Conservation (phyloP, 2,113 vertebrate genomes). For the Daubentonia madagascariensis region DNA sequence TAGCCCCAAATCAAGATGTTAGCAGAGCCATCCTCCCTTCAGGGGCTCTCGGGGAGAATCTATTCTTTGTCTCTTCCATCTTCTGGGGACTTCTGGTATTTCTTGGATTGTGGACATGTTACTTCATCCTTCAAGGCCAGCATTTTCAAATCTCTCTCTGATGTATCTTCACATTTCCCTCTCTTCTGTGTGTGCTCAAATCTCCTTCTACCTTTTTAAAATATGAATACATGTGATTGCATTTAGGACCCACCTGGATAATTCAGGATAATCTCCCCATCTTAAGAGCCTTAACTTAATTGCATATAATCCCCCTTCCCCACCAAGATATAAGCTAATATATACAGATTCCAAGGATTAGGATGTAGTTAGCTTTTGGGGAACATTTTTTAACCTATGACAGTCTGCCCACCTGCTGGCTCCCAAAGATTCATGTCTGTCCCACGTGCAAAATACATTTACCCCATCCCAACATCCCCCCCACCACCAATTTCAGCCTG, state of each 20-base stretch:
- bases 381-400: background rate
- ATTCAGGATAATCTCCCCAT: background rate
- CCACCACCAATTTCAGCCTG: background rate
- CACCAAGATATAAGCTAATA: background rate
- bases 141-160: background rate
- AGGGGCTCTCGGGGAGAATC: background rate
- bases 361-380: background rate
- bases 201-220: background rate
- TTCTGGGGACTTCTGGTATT: background rate
- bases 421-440: background rate
- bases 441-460: background rate
- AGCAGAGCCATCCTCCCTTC: background rate
- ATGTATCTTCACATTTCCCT: background rate
- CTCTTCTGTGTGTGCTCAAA: background rate
- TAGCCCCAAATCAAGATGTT: background rate
- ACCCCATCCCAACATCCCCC: background rate
- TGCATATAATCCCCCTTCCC: rapidly evolving
- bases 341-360: background rate
- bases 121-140: background rate
- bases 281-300: background rate
- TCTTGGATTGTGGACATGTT: background rate
- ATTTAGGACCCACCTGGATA: background rate
- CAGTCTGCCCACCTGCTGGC: background rate
- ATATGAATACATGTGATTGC: background rate
- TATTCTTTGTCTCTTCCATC: background rate